These are phyloP conservation scores for Laupala kohalensis DNA, from an alignment of 1,140 invertebrate genomes.

Conservation along the genomic window DNA sequence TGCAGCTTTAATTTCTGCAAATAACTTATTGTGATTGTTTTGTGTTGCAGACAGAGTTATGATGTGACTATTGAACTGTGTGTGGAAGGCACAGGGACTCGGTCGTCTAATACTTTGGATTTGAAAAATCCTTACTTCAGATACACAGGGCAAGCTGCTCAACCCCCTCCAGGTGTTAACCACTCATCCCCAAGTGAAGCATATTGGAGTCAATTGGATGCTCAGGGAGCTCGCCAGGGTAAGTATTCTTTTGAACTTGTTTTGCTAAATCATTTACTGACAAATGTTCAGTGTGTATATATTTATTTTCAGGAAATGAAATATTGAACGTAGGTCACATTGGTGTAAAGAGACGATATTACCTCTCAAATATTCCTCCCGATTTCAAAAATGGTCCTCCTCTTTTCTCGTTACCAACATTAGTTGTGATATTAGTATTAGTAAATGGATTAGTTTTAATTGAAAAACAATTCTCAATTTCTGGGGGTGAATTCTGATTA, in stretches of 20 bases:
- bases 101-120: conserved; percentile 82
- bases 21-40: too few species aligned
- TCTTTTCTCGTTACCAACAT: too few species aligned
- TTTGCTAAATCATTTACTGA: not conserved
- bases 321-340: not conserved
- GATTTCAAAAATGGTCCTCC: too few species aligned
- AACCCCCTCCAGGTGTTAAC: conserved; percentile 77
- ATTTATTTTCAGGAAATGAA: not conserved
- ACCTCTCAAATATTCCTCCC: too few species aligned
- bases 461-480: too few species aligned
- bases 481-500: too few species aligned
- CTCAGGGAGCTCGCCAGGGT: conserved; percentile 50
- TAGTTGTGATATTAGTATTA: too few species aligned
- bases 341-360: too few species aligned
- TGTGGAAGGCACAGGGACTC: conserved; percentile 72
- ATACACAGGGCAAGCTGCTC: conserved; percentile 75
- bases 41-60: conserved; percentile 72
- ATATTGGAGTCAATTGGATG: conserved; percentile 77
- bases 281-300: not conserved
- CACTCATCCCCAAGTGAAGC: conserved; percentile 81
- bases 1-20: too few species aligned
- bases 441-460: too few species aligned
- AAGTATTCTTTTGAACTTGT: conserved; percentile 7
- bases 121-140: conserved; percentile 98
- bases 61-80: conserved; percentile 94